phyloP scores from a whole-genome alignment of 1,140 invertebrate species.

The Neodiprion lecontei region DNA sequence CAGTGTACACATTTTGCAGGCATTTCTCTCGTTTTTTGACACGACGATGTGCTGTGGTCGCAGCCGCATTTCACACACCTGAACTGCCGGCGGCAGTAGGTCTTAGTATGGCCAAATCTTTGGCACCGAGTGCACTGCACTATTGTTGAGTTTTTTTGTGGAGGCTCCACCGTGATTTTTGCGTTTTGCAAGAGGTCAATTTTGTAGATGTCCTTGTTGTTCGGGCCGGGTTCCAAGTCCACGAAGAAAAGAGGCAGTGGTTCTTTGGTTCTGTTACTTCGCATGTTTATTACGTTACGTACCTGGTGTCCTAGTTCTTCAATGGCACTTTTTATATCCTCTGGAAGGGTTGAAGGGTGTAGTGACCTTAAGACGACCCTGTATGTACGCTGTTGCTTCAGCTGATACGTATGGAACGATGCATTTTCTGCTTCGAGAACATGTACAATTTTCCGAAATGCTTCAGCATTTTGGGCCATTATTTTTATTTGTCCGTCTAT shows the following conservation, averaged over 20 bases:
- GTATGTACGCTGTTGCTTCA: conserved; percentile 45
- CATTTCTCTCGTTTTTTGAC: conserved; percentile 36
- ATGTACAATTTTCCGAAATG: conserved; percentile 26
- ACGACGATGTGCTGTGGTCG: conserved; percentile 39
- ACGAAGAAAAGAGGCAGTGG: conserved; percentile 46
- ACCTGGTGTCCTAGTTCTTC: conserved; percentile 36
- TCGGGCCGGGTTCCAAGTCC: conserved; percentile 43
- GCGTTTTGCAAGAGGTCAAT: conserved; percentile 38
- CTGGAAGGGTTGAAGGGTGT: conserved; percentile 37
- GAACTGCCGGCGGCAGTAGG: conserved; percentile 39
- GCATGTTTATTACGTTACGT: conserved; percentile 34
- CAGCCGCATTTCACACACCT: conserved; percentile 51
- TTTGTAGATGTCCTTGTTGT: conserved; percentile 50
- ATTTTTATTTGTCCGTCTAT: conserved; percentile 25
- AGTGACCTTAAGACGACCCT: conserved; percentile 45
- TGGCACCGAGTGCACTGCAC: conserved; percentile 50
- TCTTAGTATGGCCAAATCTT: conserved; percentile 49
- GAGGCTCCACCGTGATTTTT: conserved; percentile 42
- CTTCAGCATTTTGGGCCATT: conserved; percentile 13
- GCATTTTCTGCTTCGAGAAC: conserved; percentile 29
- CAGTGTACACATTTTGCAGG: conserved; percentile 48
- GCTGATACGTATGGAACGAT: conserved; percentile 45
- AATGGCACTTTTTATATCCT: conserved; percentile 40
- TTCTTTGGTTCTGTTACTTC: conserved; percentile 34
- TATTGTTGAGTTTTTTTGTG: conserved; percentile 27